Evolutionary conservation across 2,797 vertebrate genomes (phyloP).

Genomic region (Limosa lapponica): DNA sequence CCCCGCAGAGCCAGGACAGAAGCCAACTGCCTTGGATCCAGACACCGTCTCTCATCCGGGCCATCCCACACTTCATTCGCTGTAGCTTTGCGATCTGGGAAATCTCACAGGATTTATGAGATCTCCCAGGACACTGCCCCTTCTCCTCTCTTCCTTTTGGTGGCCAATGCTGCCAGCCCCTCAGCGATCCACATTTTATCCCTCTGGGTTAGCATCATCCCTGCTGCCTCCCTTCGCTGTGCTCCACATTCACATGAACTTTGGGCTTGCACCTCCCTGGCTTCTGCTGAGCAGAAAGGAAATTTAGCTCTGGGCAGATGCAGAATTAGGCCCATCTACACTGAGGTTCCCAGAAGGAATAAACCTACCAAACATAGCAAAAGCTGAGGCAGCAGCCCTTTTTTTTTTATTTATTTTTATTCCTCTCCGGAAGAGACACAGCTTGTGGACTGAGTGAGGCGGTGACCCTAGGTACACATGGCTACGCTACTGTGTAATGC

Average conservation of each 20-base stretch:
- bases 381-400: neutral
- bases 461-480: neutral
- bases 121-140: neutral
- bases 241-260: neutral
- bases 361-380: neutral
- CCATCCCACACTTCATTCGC: rapidly evolving
- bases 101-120: neutral
- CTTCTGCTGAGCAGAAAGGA: neutral
- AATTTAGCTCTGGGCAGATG: neutral
- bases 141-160: neutral
- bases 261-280: neutral
- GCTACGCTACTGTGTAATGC: neutral
- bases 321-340: neutral
- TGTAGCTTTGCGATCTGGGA: neutral
- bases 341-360: neutral
- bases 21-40: neutral
- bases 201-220: neutral
- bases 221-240: neutral
- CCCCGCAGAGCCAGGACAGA: neutral
- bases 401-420: neutral
- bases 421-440: neutral
- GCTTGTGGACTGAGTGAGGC: neutral
- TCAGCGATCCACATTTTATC: rapidly evolving
- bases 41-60: rapidly evolving
- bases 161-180: neutral